Evolutionary conservation across 2,797 vertebrate genomes (phyloP).

Genomic region (Mico argentatus): DNA sequence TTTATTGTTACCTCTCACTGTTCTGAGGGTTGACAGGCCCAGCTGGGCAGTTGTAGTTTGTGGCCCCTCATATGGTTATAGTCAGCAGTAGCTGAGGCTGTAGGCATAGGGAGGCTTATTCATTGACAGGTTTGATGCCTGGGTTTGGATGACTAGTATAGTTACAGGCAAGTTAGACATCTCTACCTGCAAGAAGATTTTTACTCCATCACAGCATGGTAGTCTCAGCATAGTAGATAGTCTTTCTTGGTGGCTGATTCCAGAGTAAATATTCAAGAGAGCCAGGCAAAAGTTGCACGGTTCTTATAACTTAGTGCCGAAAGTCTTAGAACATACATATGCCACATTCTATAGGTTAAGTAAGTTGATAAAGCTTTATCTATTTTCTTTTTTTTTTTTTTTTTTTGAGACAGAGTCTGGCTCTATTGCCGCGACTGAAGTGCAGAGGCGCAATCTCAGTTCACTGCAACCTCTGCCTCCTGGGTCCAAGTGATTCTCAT

Average conservation of each 20-base stretch:
- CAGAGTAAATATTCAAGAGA: not conserved
- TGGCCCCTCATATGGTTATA: not conserved
- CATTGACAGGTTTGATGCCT: not conserved
- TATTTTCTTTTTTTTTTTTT: not conserved
- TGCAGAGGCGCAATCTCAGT: fast-evolving
- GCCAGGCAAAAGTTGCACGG: not conserved
- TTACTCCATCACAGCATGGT: not conserved
- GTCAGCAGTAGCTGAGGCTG: not conserved
- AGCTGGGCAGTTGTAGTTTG: not conserved
- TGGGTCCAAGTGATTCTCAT: too few species aligned
- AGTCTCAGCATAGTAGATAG: not conserved
- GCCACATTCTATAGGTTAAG: not conserved
- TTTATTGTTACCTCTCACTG: not conserved
- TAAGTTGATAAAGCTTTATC: not conserved
- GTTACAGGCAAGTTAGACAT: not conserved
- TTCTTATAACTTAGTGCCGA: not conserved
- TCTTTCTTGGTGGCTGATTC: not conserved
- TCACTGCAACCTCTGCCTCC: too few species aligned
- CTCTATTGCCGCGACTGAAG: too few species aligned
- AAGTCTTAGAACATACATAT: not conserved
- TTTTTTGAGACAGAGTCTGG: too few species aligned
- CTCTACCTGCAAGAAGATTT: not conserved
- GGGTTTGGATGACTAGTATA: not conserved
- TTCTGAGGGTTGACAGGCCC: not conserved
- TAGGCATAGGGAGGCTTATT: not conserved